Evolutionary conservation across 2,113 vertebrate genomes (phyloP), one percentile per base, ranked within the genome.

Genomic region (Saiga tatarica): DNA sequence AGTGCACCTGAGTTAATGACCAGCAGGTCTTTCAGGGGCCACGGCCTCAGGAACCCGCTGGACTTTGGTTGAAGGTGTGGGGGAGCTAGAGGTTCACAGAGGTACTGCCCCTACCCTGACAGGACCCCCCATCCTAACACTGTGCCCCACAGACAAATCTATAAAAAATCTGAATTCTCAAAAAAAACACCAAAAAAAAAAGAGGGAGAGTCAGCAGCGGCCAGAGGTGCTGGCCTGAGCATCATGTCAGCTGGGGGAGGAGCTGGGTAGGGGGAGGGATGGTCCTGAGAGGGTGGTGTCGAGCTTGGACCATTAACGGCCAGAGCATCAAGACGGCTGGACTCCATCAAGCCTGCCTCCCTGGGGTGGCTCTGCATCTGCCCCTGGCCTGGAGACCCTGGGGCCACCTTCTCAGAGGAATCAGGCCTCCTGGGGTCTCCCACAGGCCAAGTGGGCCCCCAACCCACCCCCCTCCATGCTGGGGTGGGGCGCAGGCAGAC

Each of bases 1-100:
- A 45, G 7, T 7, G 5, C 0, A 2, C 23, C 6, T 3, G 15
- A 16, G 11, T 45, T 6, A 4, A 7, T 0, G 21, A 50, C 6
- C 11, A 33, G 79, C 60, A 6, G 8, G 36, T 30, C 57, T 30
- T 36, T 28, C 7, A 1, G 10, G 16, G 25, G 14, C 36, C 5
- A 3, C 39, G 2, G 93, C 23, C 16, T 83, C 53, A 28, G 45
- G 82, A 59, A 45, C 30, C 28, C 0, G 0, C 53, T 14, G 30
- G 21, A 42, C 23, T 26, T 53, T n/a, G 0, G 19, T 21, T 53
- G 21, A 8, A 7, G 28, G 33, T 11, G 4, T 2, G 4, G 25
- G 74, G 47, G 26, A 16, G 90, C 78, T 11, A n/a, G 59, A 23
- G n/a, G 28, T 36, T 47, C 47, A 39, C 45, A 39, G 81, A n/a